Base-by-base conservation (phyloP, 2,888 invertebrate genomes). In the Dermolepida albohirtum region DNA sequence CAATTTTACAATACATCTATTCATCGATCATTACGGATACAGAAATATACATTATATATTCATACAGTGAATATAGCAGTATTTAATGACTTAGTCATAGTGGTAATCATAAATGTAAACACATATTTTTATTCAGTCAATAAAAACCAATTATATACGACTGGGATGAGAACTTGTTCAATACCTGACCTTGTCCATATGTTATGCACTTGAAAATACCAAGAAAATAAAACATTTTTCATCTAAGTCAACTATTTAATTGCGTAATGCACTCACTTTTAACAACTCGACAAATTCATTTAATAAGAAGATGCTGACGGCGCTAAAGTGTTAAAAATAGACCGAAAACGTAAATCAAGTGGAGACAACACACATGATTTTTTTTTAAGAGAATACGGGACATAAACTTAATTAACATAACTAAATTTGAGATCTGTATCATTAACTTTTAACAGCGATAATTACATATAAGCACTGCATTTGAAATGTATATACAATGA, bases 91-190 rank as follows among this genome's bases (percentile, higher is more conserved):
- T 54, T 54, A 54, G 40, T 54, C 40, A 54, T 40, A 16, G 39
- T 16, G 40, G 17, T 54, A 41, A 52, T 52, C 39, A 52, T 52
- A 52, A 52, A 52, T 52, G 39, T 16, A 54, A 54, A 54, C 39
- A 17, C 40, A 39, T n/a, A 39, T 29, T 39, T 10, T 34, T 34
- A 34, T 34, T 52, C 34, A 52, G n/a, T 8, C 12, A 40, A 54
- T 54, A 40, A 54, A 54, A 54, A 54, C 14, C 8, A 40, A 14
- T 40, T 54, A 54, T 40, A 40, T 39, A 40, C 40, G 34, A 34
- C 52, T 52, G 10, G 8, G 40, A 54, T 47, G 16, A 47, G 14
- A 47, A 54, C 54, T 39, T 40, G 54, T 40, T 40, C 17, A 10
- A 40, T 41, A 54, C 40, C 54, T 54, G 40, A 41, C 54, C 54